Base-by-base conservation (phyloP, 2,113 vertebrate genomes). In the Nymphicus hollandicus region DNA sequence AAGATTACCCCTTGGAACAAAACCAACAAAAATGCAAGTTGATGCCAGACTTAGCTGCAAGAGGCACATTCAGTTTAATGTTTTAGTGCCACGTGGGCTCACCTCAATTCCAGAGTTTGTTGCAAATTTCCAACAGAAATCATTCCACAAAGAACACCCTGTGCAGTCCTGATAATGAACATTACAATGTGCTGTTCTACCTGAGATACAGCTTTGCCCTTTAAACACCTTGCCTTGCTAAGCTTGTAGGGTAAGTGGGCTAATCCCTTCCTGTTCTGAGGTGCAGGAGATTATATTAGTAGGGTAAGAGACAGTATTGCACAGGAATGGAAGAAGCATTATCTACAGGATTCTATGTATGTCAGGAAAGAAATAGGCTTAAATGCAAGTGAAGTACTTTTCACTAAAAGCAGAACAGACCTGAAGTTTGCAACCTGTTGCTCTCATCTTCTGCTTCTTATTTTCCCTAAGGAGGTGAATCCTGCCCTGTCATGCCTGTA, bases 191-290 rank as follows among this genome's bases (percentile, higher is more conserved):
- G 63, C 3, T 1, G 1, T 47, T 91, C 71, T 78, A 64, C 88
- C 81, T 84, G 82, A 64, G 89, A 52, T 41, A n/a, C 58, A 82
- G 87, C 83, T 88, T 68, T 96, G 90, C 86, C 96, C 90, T 97
- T 41, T 79, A 4, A 92, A 76, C 86, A 63, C 93, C 77, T 76
- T 88, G 83, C 86, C 88, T 84, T 43, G 77, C 90, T 96, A 95
- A 96, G 93, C 92, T 72, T 17, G 77, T 39, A 91, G 72, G 65
- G 61, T 96, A 96, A 95, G 52, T 88, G 91, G 96, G 96, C 80
- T 97, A 97, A 96, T 97, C 95, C 60, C 88, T 96, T 93, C 93
- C 95, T 96, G 88, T 81, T 1, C 83, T 76, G 61, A 90, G 90
- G 81, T 79, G 52, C 80, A 88, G 91, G 74, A 89, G 76, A 76